Evolutionary conservation across 2,888 invertebrate species (phyloP), one percentile per base, ranked within the genome.

Genomic region (Volucella inflata): DNA sequence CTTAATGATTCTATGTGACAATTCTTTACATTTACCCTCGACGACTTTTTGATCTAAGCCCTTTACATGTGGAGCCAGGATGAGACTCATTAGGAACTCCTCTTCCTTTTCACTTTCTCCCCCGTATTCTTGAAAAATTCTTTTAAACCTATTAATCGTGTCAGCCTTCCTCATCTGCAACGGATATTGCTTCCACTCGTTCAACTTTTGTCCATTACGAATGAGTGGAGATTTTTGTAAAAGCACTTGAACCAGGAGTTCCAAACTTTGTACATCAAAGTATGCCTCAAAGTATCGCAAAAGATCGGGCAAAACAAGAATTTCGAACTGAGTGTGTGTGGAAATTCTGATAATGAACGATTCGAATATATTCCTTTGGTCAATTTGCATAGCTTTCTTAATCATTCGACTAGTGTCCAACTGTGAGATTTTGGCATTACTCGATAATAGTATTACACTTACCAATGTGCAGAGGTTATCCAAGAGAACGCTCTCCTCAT

Each of bases 381-480:
- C 92, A 11, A 95, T 90, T 11, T 93, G 93, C 40, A 96, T 90
- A 30, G 95, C 92, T 87, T 95, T 95, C 88, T 94, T 93, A 0
- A 95, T 93, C 68, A 97, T 92, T n/a, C 94, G 93, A 44, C 95
- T 95, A 0, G 96, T 94, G 89, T 95, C 94, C 89, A 97, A 95
- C 91, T 97, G 97, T 2, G 94, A 94, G 11, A 97, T 91, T 65
- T 94, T 94, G 0, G 95, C 91, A 87, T 94, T 94, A 9, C 93
- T 92, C 0, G 95, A 94, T 1, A 94, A 90, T 2, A 96, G 91
- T 72, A 96, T 89, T 21, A 94, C 89, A 8, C 94, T 94, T 1
- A 94, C 93, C 68, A 95, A 93, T 89, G 94, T 60, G 42, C 93
- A 1, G 93, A 91, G 57, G 93, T 71, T 46, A 11, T 74, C 79